Conservation (phyloP, 2,113 vertebrate species). For the Oncorhynchus tshawytscha region DNA sequence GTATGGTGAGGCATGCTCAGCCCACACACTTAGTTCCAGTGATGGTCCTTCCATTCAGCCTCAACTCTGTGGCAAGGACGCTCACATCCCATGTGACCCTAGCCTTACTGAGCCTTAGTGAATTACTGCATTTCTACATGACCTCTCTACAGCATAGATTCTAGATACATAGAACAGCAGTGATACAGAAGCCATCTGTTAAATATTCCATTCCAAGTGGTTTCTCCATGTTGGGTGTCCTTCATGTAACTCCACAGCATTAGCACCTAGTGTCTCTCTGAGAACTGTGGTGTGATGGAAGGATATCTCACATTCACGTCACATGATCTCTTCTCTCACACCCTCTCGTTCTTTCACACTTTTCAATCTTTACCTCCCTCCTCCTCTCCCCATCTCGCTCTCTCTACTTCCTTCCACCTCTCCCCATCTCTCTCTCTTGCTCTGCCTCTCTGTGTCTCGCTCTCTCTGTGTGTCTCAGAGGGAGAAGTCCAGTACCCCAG, state of each 20-base stretch:
- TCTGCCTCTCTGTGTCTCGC: too few relatives aligned
- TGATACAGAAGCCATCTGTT: too few relatives aligned
- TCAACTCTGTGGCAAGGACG: too few relatives aligned
- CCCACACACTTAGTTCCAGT: neutral
- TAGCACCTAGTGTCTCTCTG: neutral
- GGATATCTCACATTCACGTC: neutral
- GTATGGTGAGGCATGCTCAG: neutral
- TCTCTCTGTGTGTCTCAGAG: conserved; percentile 58
- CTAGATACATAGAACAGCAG: too few relatives aligned
- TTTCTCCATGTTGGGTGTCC: neutral
- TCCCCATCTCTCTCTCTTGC: neutral
- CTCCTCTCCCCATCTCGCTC: too few relatives aligned
- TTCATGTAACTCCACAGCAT: neutral
- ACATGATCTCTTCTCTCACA: neutral
- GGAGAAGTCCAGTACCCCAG: conserved; percentile 87
- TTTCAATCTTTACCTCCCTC: too few relatives aligned
- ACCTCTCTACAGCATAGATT: too few relatives aligned
- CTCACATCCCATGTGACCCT: too few relatives aligned
- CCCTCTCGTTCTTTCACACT: neutral
- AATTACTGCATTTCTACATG: too few relatives aligned
- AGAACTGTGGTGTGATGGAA: neutral
- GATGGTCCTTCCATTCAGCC: too few relatives aligned
- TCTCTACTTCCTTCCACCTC: neutral
- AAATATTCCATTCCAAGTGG: too few relatives aligned
- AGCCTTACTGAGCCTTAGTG: too few relatives aligned